These are phyloP conservation scores for Lithodes maja DNA, from an alignment of 2,888 invertebrate species.

Conservation along the genomic window DNA sequence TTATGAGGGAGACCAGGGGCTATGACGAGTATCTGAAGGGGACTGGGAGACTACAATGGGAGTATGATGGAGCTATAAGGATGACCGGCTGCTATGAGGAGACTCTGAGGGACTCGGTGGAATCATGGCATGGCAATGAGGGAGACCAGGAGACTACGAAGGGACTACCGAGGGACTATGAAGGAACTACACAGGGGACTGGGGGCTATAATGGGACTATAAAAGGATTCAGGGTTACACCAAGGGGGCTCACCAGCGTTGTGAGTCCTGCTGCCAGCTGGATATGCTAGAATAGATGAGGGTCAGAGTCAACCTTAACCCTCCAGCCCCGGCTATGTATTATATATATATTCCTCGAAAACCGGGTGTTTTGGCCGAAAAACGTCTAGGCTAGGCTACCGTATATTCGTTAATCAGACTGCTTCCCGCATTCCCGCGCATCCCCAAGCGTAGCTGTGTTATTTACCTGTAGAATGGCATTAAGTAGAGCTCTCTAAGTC, in stretches of 20 bases:
- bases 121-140: background rate
- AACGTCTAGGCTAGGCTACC: no score
- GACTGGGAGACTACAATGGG: background rate
- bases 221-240: background rate
- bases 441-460: no score
- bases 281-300: constrained; percentile 58
- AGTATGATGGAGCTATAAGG: background rate
- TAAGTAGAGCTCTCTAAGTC: no score
- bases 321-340: no score
- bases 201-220: background rate
- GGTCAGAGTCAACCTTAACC: constrained; percentile 13
- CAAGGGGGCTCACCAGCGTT: constrained; percentile 57
- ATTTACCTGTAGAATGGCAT: no score
- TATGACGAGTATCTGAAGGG: background rate
- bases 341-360: no score
- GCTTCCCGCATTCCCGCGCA: no score
- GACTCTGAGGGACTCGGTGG: background rate
- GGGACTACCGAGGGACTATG: background rate
- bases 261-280: constrained; percentile 65
- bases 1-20: background rate
- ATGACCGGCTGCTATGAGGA: background rate
- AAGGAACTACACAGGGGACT: background rate
- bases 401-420: no score
- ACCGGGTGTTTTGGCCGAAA: no score
- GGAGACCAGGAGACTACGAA: background rate